These are phyloP conservation scores for Phylloscopus collybita DNA, from an alignment of 2,797 vertebrate species.

Conservation along the genomic window DNA sequence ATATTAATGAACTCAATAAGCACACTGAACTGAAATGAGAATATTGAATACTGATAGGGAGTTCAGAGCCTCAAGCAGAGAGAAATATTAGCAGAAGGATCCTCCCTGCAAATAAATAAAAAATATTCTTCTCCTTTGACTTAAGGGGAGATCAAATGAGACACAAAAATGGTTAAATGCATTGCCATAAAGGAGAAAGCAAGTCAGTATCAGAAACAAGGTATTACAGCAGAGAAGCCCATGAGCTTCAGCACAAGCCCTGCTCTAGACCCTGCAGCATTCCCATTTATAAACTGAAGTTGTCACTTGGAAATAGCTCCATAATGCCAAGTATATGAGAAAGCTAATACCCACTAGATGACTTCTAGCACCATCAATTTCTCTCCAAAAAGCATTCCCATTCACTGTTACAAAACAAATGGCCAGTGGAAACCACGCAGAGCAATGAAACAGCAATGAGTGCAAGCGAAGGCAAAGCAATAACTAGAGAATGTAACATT, in stretches of 20 bases:
- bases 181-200: background rate
- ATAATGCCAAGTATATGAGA: slow-evolving; percentile 16
- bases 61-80: background rate
- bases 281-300: slow-evolving; percentile 24
- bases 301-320: slow-evolving; percentile 32
- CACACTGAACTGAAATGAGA: background rate
- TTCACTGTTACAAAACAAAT: slow-evolving; percentile 54
- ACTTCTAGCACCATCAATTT: slow-evolving; percentile 43
- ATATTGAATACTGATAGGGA: background rate
- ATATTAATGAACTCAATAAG: slow-evolving; percentile 1
- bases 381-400: slow-evolving; percentile 27
- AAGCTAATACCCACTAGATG: slow-evolving; percentile 39
- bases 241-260: background rate
- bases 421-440: slow-evolving; percentile 8
- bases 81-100: background rate
- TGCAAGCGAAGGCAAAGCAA: slow-evolving; percentile 26
- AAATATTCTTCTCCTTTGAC: background rate
- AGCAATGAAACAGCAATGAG: slow-evolving; percentile 52
- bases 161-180: background rate
- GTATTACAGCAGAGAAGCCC: background rate
- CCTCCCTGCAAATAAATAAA: background rate
- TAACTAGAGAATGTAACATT: slow-evolving; percentile 9
- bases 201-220: background rate
- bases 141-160: background rate
- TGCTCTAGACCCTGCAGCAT: slow-evolving; percentile 21